phyloP scores from a whole-genome alignment of 2,888 invertebrate species.

The Quadroppia sp. region DNA sequence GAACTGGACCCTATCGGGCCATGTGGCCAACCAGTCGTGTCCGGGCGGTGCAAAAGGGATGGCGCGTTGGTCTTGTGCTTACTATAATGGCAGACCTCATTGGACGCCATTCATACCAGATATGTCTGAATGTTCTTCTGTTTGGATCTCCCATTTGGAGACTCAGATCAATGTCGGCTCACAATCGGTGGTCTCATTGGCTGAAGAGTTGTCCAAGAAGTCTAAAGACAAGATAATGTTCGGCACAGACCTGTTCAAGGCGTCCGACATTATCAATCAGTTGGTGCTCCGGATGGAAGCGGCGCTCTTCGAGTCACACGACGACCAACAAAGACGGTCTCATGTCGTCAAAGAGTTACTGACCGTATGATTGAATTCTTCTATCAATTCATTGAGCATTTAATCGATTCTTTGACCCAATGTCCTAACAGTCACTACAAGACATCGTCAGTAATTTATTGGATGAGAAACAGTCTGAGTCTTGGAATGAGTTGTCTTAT shows the following conservation, averaged over 20 bases:
- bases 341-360: conserved; percentile 49
- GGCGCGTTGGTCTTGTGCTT: conserved; percentile 49
- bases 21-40: conserved; percentile 74
- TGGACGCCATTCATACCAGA: conserved; percentile 40
- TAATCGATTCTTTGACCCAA: neutral
- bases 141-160: conserved; percentile 41
- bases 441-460: conserved; percentile 42
- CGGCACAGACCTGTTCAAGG: conserved; percentile 48
- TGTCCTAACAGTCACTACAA: conserved; percentile 39
- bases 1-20: conserved; percentile 75
- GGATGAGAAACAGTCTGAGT: conserved; percentile 39
- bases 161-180: conserved; percentile 40
- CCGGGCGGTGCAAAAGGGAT: conserved; percentile 72
- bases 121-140: conserved; percentile 41
- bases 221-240: conserved; percentile 48
- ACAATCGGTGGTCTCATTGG: conserved; percentile 49
- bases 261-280: conserved; percentile 47
- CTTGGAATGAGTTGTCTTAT: conserved; percentile 41
- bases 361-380: conserved; percentile 46
- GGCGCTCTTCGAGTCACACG: conserved; percentile 38
- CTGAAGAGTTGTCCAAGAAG: conserved; percentile 49
- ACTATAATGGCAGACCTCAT: conserved; percentile 32
- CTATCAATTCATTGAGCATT: neutral
- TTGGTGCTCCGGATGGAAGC: conserved; percentile 46
- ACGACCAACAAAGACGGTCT: conserved; percentile 44